Conservation (phyloP, 1,140 invertebrate genomes). For the Lamellibrachia luymesi region DNA sequence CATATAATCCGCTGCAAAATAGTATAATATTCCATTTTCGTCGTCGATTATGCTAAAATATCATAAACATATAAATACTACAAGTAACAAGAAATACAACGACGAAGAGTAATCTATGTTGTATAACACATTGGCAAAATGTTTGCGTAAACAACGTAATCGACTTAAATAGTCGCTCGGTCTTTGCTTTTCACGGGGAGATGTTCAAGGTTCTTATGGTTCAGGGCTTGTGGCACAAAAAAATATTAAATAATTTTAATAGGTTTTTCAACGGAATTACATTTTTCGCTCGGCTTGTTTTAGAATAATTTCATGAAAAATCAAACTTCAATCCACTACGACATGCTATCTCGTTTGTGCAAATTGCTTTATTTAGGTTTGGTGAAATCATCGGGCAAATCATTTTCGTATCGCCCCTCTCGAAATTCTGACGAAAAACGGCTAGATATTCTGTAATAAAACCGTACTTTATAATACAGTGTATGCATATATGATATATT, state of each 20-base stretch:
- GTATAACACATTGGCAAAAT: background rate
- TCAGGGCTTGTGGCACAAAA: background rate
- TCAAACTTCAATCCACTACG: too few relatives aligned
- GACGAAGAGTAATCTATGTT: background rate
- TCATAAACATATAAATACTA: background rate
- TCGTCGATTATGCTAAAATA: background rate
- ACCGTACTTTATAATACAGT: too few relatives aligned
- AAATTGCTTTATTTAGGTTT: too few relatives aligned
- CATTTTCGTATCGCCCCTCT: too few relatives aligned
- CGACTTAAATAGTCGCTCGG: background rate
- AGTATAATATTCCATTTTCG: background rate
- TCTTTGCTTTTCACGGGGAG: background rate
- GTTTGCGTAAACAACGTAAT: background rate
- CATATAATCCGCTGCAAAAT: background rate
- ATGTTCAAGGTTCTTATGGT: background rate
- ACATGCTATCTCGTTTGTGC: too few relatives aligned
- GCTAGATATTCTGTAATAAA: too few relatives aligned
- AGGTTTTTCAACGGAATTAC: too few relatives aligned
- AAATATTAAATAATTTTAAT: background rate
- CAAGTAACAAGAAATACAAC: background rate
- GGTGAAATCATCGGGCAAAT: too few relatives aligned
- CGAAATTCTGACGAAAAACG: too few relatives aligned
- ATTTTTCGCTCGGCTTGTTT: too few relatives aligned
- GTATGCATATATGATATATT: too few relatives aligned
- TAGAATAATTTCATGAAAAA: too few relatives aligned